phyloP scores from a whole-genome alignment of 1,140 invertebrate species.

The Penaeus indicus region DNA sequence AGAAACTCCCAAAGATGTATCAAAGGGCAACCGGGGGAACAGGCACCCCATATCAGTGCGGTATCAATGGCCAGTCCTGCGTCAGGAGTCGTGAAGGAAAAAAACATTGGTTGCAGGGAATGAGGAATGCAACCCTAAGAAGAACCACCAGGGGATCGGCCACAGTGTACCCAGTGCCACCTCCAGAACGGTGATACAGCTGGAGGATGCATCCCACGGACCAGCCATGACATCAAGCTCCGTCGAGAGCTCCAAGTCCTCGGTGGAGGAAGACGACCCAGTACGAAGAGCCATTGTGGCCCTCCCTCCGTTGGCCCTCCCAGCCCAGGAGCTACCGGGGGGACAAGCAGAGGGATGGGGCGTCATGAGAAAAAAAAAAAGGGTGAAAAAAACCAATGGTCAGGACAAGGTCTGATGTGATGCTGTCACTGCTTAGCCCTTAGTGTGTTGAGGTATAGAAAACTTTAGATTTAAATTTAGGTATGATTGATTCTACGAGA shows the following conservation, averaged over 20 bases:
- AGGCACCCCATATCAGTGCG: too few relatives aligned
- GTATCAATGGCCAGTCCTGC: too few relatives aligned
- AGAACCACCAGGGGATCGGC: too few relatives aligned
- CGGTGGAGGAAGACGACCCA: conserved; percentile 64
- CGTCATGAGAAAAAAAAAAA: conserved; percentile 39
- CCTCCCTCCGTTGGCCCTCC: conserved; percentile 54
- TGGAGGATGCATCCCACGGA: background rate
- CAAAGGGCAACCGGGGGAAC: too few relatives aligned
- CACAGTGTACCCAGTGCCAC: background rate
- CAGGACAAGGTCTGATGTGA: too few relatives aligned
- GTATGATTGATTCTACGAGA: background rate
- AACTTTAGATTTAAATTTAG: background rate
- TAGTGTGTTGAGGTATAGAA: background rate
- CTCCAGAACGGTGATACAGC: too few relatives aligned
- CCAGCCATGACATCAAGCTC: conserved; percentile 33
- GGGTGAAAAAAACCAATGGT: too few relatives aligned
- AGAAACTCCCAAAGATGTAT: too few relatives aligned
- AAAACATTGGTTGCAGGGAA: too few relatives aligned
- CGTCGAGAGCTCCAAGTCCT: conserved; percentile 47
- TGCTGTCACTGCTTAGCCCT: background rate
- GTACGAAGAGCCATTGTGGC: conserved; percentile 56
- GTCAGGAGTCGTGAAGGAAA: too few relatives aligned
- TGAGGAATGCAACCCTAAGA: too few relatives aligned
- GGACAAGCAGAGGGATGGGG: conserved; percentile 42
- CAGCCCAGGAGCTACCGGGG: conserved; percentile 65